Evolutionary conservation across 2,113 vertebrate genomes (phyloP).

Genomic region (Eulemur rufifrons): DNA sequence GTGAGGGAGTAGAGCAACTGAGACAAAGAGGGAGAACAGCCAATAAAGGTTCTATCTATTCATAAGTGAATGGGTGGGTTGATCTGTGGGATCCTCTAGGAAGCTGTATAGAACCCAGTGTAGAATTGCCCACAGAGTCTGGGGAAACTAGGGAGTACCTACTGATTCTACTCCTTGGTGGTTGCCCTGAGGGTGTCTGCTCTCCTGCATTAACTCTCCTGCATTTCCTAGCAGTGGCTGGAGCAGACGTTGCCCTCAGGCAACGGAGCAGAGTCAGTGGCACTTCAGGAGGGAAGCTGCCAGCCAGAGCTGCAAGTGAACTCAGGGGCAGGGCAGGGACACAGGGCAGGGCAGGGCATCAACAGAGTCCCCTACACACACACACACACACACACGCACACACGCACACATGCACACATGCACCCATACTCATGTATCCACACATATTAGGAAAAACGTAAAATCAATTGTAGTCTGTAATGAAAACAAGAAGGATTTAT

Average conservation of each 20-base stretch:
- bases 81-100: neutral
- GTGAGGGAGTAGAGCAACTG: neutral
- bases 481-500: neutral
- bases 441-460: neutral
- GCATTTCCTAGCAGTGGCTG: neutral
- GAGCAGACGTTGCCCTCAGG: neutral
- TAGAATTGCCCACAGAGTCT: neutral
- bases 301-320: neutral
- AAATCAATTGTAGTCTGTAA: neutral
- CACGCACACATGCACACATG: accelerated
- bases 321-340: no score
- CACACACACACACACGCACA: accelerated
- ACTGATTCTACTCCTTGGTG: accelerated
- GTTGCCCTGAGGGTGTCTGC: accelerated
- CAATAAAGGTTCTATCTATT: neutral
- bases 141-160: neutral
- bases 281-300: neutral
- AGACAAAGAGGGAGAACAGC: neutral
- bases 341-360: neutral
- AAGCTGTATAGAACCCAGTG: neutral
- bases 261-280: neutral
- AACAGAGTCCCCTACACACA: neutral
- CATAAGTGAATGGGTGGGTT: neutral
- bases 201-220: neutral
- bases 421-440: neutral